Base-by-base conservation (phyloP, 1,140 invertebrate species). In the Drosophila fuyamai region DNA sequence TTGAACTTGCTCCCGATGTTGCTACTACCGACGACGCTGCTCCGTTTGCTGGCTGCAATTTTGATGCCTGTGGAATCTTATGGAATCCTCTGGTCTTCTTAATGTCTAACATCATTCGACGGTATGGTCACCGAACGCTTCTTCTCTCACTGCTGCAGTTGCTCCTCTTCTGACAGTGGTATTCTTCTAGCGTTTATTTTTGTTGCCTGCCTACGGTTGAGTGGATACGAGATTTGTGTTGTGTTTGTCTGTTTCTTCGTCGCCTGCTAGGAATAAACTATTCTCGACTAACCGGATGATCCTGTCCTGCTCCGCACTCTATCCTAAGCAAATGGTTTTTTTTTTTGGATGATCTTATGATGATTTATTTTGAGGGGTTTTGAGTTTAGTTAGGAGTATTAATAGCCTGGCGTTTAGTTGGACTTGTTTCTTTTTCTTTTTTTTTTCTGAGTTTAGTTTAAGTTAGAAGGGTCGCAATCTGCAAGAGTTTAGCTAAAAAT, bases 401-500 rank as follows among this genome's bases (percentile, higher is more conserved):
- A 16, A 23, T 47, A 53, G 56, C 56, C 41, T 59, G 35, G 36
- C 16, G 46, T 38, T 68, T 53, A 23, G 35, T 47, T 56, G 27
- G 44, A 8, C 46, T 65, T 38, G 48, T 9, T 48, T 32, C 72
- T 57, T 60, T 7, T 29, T 29, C 6, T 29, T 29, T 29, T 4
- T 5, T 8, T 50, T 23, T 76, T 57, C 53, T 7, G 6, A 18
- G 55, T 76, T 76, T 76, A 75, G 46, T 75, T 86, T 36, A 61
- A 68, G 56, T 81, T 83, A 83, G 79, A 84, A 70, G 54, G 73
- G 71, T 60, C 74, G 84, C 76, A 76, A 81, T 75, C 85, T 89
- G 84, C 77, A 80, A 89, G 70, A 84, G 77, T 81, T 81, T 76
- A 89, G 81, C 85, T 90, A 89, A 89, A 89, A 89, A 84, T 89